Evolutionary conservation across 1,140 invertebrate species (phyloP), one percentile per base, ranked within the genome.

Genomic region (Cepaea nemoralis): DNA sequence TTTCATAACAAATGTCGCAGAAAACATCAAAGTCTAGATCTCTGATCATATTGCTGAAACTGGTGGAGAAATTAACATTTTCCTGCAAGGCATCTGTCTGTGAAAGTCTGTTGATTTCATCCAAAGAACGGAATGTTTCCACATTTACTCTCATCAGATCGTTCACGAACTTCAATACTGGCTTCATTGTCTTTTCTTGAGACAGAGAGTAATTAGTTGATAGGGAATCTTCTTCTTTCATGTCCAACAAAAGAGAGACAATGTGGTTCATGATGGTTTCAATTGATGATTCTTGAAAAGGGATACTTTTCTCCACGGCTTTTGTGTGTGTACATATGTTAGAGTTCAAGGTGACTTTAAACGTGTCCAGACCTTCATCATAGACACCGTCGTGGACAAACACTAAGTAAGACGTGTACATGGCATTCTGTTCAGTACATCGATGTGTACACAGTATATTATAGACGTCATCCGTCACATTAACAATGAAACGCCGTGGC

Each of bases 1-100:
- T 86, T 27, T 85, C 81, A 45, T 74, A 84, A 67, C 87, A 88
- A 35, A 84, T 81, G 24, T 73, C 77, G 27, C 83, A 79, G 27
- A 79, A 74, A 6, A 85, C 27, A 22, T 31, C 27, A 63, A 8
- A 63, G 16, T 63, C 59, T 10, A 63, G 27, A 31, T 31, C 33
- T 63, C 16, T 31, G 10, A 63, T 27, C 8, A 63, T 31, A 31
- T 31, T 31, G 59, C 16, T 22, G 6, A 63, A 10, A 31, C 27
- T 63, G 5, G 12, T 31, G 22, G n/a, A 63, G 16, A 31, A 63
- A 16, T 27, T 27, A 63, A 16, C 27, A 27, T 8, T 63, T 63
- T 63, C 59, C 27, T 63, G 59, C 27, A 31, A 6, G 10, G 16
- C 27, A 6, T 31, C 59, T 31, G n/a, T 63, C 1, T 63, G n/a